Percentiles rank a stretch among this genome's conserved stretches.
Conservation (phyloP, 2,797 vertebrate genomes). For the Gymnoscopelus braueri region DNA sequence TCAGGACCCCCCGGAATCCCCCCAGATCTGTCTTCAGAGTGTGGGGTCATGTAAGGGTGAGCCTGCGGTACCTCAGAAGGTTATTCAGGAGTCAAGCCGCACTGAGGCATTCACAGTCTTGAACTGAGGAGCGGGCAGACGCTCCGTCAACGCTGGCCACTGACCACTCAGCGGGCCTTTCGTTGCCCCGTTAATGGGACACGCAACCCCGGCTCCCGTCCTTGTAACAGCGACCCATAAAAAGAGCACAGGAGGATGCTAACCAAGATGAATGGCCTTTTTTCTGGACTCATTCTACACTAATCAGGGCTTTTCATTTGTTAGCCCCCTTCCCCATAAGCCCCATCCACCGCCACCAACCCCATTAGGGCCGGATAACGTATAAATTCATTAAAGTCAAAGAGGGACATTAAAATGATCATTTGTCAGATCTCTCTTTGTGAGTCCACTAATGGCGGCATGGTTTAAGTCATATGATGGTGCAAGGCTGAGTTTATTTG, state of each 20-base stretch:
- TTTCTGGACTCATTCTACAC: conserved; percentile 82
- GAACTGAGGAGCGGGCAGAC: conserved; percentile 77
- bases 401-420: conserved; percentile 81
- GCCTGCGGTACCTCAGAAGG: conserved; percentile 82
- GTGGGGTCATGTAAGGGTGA: conserved; percentile 85
- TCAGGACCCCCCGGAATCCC: conserved; percentile 73
- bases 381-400: conserved; percentile 89
- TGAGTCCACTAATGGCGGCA: conserved; percentile 82
- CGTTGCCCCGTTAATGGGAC: conserved; percentile 76
- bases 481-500: conserved; percentile 67
- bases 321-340: conserved; percentile 44
- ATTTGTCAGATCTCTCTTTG: conserved; percentile 84
- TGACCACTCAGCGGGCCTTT: conserved; percentile 76
- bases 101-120: conserved; percentile 78
- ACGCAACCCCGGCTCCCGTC: conserved; percentile 70
- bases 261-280: conserved; percentile 85
- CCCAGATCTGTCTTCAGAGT: conserved; percentile 75
- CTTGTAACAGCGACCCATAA: conserved; percentile 80
- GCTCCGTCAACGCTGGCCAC: conserved; percentile 74
- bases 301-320: conserved; percentile 86
- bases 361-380: conserved; percentile 80
- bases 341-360: conserved; percentile 67
- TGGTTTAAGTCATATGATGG: conserved; percentile 74
- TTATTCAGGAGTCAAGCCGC: conserved; percentile 85
- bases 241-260: conserved; percentile 83